Base-by-base conservation (phyloP, 2,888 invertebrate genomes). In the Gonocerus acuteangulatus region DNA sequence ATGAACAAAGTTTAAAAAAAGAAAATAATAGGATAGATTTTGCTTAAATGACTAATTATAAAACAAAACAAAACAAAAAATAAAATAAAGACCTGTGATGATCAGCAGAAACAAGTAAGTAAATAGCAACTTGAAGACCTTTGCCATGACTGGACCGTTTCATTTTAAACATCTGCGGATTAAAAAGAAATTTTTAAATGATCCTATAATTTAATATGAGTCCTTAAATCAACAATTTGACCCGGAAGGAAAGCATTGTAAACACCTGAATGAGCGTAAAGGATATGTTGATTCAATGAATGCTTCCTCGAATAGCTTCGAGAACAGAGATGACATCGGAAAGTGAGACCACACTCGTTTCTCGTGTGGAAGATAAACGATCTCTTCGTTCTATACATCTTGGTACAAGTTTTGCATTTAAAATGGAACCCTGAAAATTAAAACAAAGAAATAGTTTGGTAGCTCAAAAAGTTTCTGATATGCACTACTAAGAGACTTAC, bases 261-360 rank as follows among this genome's bases (percentile, higher is more conserved):
- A 27, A 11, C 15, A 18, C 19, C 57, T 18, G 57, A 15, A 47
- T 57, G 57, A 18, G 57, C 23, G 32, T 45, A 57, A 16, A 57
- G 45, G 15, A 61, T 16, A 22, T 61, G 61, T 19, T 57, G 44
- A 57, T 47, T 61, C 18, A 61, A 36, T 18, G 56, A 61, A 36
- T 61, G 51, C 39, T 61, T 61, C 21, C 61, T 56, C 19, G 54
- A 54, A 47, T 61, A 61, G 34, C 47, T 61, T 23, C 51, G 63
- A 23, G 27, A 51, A 22, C 63, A 63, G 13, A 45, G 23, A 6
- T 44, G 60, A 34, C 63, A 63, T 7, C 23, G 49, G 18, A 59
- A 63, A 19, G 49, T 48, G 16, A 42, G 32, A 2, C 63, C 63
- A 57, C 61, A 61, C 23, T 61, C 61, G 15, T 61, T 45, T 11